Evolutionary conservation across 2,113 vertebrate species (phyloP).

Genomic region (Oceanodroma tethys): DNA sequence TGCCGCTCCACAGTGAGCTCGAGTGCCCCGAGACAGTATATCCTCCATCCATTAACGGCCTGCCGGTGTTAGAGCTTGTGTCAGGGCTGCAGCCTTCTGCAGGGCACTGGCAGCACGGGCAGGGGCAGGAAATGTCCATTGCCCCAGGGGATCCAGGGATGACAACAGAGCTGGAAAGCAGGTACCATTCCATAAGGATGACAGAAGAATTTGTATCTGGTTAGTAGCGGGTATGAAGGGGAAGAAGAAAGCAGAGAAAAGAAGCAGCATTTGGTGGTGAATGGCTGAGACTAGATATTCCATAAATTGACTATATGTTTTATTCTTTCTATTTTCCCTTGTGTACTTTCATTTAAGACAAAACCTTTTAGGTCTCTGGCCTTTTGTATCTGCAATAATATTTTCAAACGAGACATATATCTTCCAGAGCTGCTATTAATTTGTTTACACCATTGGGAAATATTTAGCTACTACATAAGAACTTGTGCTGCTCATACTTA

Average conservation of each 20-base stretch:
- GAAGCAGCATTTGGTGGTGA: not conserved
- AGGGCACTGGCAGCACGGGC: not conserved
- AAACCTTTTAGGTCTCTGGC: not conserved
- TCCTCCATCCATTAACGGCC: not conserved
- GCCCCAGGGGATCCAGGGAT: not conserved
- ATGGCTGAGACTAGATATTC: not conserved
- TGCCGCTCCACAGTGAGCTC: not conserved
- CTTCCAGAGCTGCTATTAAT: not conserved
- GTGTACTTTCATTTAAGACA: not conserved
- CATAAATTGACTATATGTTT: not conserved
- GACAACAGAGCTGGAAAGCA: not conserved
- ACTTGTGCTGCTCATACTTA: not conserved
- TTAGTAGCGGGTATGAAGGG: not conserved
- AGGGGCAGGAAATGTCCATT: not conserved
- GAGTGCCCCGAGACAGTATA: not conserved
- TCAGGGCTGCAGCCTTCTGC: not conserved
- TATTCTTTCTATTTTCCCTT: not conserved
- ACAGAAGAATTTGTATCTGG: not conserved
- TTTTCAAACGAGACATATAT: not conserved
- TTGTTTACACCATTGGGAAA: not conserved
- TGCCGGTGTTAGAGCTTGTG: not conserved
- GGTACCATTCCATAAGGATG: not conserved
- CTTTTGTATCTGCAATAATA: not conserved
- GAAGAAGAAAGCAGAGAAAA: not conserved
- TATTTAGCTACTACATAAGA: not conserved